Evolutionary conservation across 2,888 invertebrate species (phyloP).

Genomic region (Prosapia bicincta): DNA sequence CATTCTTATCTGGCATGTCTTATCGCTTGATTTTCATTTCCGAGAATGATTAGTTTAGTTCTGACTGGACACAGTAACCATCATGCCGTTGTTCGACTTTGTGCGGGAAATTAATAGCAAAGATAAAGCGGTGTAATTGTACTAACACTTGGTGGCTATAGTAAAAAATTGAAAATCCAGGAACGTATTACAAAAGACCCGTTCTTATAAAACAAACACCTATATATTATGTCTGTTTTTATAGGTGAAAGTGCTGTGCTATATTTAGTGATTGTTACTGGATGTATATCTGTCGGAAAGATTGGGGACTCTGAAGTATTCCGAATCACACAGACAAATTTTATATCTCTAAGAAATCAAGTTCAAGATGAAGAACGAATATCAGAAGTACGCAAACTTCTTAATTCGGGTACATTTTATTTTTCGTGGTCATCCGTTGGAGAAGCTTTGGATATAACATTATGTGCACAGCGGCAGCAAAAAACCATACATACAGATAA

Average conservation of each 20-base stretch:
- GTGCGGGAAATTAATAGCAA: too few relatives aligned
- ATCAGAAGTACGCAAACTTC: constrained; percentile 69
- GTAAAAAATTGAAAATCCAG: too few relatives aligned
- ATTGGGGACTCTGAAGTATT: constrained; percentile 93
- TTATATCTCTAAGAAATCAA: constrained; percentile 79
- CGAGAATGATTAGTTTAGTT: too few relatives aligned
- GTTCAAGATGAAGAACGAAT: constrained; percentile 57
- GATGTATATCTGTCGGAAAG: constrained; percentile 95
- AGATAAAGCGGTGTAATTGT: too few relatives aligned
- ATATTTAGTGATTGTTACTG: constrained; percentile 90
- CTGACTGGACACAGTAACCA: too few relatives aligned
- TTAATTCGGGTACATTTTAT: constrained; percentile 97
- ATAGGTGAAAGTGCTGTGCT: constrained; percentile 72
- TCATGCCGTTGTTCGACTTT: too few relatives aligned
- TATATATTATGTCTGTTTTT: constrained; percentile 24
- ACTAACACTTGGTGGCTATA: too few relatives aligned
- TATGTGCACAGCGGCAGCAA: constrained; percentile 87
- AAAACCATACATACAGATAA: constrained; percentile 85
- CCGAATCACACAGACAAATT: constrained; percentile 87
- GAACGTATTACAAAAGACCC: too few relatives aligned
- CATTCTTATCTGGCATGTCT: too few relatives aligned
- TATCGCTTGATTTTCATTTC: too few relatives aligned
- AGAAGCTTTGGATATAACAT: constrained; percentile 79
- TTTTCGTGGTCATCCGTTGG: constrained; percentile 74
- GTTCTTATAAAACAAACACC: constrained; percentile 24